These are phyloP conservation scores for Eupithecia tripunctaria DNA, from an alignment of 2,888 invertebrate species.

Conservation along the genomic window DNA sequence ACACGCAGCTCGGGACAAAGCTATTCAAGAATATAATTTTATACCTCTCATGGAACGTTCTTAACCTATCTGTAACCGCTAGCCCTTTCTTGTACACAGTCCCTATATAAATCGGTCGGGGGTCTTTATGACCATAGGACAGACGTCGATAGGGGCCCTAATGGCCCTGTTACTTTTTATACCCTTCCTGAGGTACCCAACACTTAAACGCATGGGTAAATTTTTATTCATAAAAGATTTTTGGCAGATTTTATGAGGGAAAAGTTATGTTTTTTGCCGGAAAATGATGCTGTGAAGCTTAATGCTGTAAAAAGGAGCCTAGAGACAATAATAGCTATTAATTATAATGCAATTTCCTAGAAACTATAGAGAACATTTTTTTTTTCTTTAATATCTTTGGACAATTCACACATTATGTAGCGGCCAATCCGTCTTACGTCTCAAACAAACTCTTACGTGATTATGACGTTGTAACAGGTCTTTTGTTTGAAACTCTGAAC, in stretches of 20 bases:
- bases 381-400: no score
- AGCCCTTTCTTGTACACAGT: conserved; percentile 25
- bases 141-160: conserved; percentile 47
- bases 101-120: conserved; percentile 45
- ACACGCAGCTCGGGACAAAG: conserved; percentile 7
- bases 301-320: background rate
- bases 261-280: background rate
- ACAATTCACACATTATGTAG: no score
- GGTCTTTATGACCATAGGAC: conserved; percentile 39
- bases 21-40: conserved; percentile 25
- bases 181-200: conserved; percentile 40
- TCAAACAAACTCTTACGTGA: no score
- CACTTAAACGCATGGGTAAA: conserved; percentile 38
- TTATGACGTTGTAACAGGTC: no score
- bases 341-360: background rate
- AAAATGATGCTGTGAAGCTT: background rate
- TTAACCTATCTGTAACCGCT: conserved; percentile 34
- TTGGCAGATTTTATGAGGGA: conserved; percentile 9
- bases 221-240: conserved; percentile 31
- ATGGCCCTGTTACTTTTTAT: conserved; percentile 51
- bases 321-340: background rate
- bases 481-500: no score
- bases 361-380: background rate
- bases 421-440: no score
- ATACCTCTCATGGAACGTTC: conserved; percentile 24